Base-by-base conservation (phyloP, 2,797 vertebrate species). In the Vipera ursinii region DNA sequence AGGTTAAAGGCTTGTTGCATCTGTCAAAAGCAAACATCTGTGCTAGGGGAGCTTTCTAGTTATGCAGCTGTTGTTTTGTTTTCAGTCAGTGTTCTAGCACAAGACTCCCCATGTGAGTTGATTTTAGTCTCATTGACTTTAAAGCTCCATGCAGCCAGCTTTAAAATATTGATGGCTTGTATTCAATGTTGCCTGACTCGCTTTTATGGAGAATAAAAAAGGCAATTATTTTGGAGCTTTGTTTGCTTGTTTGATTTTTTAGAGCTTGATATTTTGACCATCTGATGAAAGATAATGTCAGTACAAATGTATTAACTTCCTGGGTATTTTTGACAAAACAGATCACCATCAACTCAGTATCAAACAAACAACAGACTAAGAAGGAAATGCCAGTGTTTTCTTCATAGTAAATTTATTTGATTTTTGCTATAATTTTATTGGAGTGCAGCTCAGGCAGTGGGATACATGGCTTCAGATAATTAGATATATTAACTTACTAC, bases 41-140 rank as follows among this genome's bases (percentile, higher is more conserved):
- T 69, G 38, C 90, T 95, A 93, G 91, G 88, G n/a, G 93, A 73
- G 17, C 55, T 6, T 92, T 57, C 87, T 28, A 20, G 94, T 93
- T 22, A 28, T 4, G 7, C 3, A 28, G 73, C 20, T 28, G 22
- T 86, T 93, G 61, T 51, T 93, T 93, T 85, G 44, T 86, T 69
- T 65, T 56, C 22, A 9, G n/a, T 48, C 22, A 3, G 15, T 14
- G 59, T 48, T 28, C 55, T 61, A 51, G 38, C 5, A 60, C 5
- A 89, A 88, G 8, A 78, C 24, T 59, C 56, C 12, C n/a, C 48
- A 5, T 28, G 51, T 65, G 78, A 92, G 44, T 28, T 61, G 87
- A 87, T 86, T 44, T 65, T 48, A 69, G 32, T 17, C 88, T 26
- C 48, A 69, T 61, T 55, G 78, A 89, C 24, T 56, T 86, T 60